phyloP scores from a whole-genome alignment of 2,888 invertebrate genomes.

The Phyllotreta striolata region DNA sequence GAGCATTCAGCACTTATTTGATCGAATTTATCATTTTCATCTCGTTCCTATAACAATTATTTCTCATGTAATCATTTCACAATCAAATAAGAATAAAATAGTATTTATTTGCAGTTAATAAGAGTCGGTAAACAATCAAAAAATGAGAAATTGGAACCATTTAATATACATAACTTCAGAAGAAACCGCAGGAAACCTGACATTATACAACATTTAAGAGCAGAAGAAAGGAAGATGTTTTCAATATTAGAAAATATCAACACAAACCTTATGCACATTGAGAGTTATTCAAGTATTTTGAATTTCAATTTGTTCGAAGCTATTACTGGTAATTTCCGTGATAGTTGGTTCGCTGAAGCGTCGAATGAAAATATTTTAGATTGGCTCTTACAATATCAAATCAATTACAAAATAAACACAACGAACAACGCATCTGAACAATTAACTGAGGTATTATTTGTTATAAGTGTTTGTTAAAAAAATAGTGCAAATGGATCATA shows the following conservation, averaged over 20 bases:
- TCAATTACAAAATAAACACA: background rate
- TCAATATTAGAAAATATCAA: slow-evolving; percentile 28
- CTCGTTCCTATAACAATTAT: no score
- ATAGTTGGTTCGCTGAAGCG: slow-evolving; percentile 57
- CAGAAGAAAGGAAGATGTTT: slow-evolving; percentile 33
- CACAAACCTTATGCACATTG: slow-evolving; percentile 43
- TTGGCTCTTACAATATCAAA: slow-evolving; percentile 1
- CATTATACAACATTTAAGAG: slow-evolving; percentile 27
- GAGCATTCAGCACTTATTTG: no score
- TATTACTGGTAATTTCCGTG: slow-evolving; percentile 47
- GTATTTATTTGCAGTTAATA: slow-evolving; percentile 51
- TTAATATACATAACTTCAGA: slow-evolving; percentile 43
- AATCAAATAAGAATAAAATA: no score
- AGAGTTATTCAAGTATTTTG: slow-evolving; percentile 57
- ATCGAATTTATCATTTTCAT: no score
- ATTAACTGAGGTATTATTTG: no score
- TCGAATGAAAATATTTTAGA: slow-evolving; percentile 2
- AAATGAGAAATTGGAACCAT: slow-evolving; percentile 65
- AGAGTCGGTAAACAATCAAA: slow-evolving; percentile 66
- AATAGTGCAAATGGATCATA: no score
- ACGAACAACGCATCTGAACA: no score
- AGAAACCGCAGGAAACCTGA: slow-evolving; percentile 21
- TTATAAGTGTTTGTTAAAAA: no score
- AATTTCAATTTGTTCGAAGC: slow-evolving; percentile 45
- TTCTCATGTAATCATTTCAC: no score